Base-by-base conservation (phyloP, 1,140 invertebrate species). In the Acromyrmex echinatior region DNA sequence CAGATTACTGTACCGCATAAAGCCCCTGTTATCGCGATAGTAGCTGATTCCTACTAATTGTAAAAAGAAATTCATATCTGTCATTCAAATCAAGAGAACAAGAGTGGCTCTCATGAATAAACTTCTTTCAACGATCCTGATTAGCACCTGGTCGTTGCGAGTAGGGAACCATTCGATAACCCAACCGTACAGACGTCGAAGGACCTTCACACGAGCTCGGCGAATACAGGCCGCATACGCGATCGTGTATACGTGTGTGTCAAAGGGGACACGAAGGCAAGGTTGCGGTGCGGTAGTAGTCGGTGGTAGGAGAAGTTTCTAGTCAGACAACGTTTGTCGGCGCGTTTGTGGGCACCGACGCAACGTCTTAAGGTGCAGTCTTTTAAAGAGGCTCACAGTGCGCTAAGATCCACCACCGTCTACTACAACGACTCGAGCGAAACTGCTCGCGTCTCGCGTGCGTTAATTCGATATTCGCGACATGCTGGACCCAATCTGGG, bases 241-340 rank as follows among this genome's bases (percentile, higher is more conserved):
- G 70, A 74, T 51, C 7, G 56, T 51, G 39, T 58, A 58, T 51
- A 71, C 68, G 53, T 76, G 70, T 84, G 58, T 62, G 70, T 76
- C 80, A 62, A 74, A 49, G 70, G 3, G 35, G 56, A 25, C 25
- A 10, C 28, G 7, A 45, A 60, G 71, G 63, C 62, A 28, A 74
- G 81, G 60, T 66, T 74, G 80, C 81, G 77, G 14, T 63, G 71
- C 45, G 63, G 70, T 62, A 87, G 86, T 63, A 31, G 76, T 49
- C 53, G 66, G 66, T 53, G 76, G 85, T 35, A 73, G 53, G 86
- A 70, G 86, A 86, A 81, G 80, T 90, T 92, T 86, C 88, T 91
- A 92, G 92, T 90, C 92, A 93, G 94, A 95, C 94, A 95, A 86
- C 93, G 94, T 94, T 95, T 94, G 94, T 95, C 94, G 94, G 94